Base-by-base conservation (phyloP, 2,797 vertebrate species). In the Pangasius mekongensis region DNA sequence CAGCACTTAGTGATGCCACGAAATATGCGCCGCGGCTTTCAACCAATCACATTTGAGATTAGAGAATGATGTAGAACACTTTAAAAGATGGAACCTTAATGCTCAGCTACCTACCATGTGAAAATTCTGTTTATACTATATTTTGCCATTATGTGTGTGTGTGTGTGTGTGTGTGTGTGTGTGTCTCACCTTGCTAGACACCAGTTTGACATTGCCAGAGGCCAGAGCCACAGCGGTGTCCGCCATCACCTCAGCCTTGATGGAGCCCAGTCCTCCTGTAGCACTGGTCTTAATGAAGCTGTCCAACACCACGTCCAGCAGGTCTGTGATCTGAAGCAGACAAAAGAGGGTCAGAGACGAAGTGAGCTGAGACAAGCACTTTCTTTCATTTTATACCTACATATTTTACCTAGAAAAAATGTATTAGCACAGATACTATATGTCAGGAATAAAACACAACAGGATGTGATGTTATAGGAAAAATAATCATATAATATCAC, bases 231-330 rank as follows among this genome's bases (percentile, higher is more conserved):
- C 99, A 0, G 99, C 98, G 0, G 99, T 99, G 89, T 99, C 99
- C 80, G 98, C 99, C 99, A 99, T 99, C 84, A 99, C 99, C 91
- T 99, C 99, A 2, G 98, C 99, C 92, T 99, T 99, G 93, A 99
- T 98, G 90, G 98, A 99, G 73, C 98, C 98, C 83, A 99, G 92
- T 54, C 99, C 98, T 36, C 99, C 99, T 0, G 99, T 99, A 88
- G 99, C 99, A 85, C 98, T 99, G 71, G 98, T 99, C 95, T 99
- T 99, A 92, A 99, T 99, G 93, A 99, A 99, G 93, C 98, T 99
- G 94, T 99, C 98, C 92, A 99, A 92, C 86, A 99, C 99, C 64
- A 99, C 98, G 67, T 99, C 98, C 87, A 99, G 95, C 85, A 99
- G 96, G 94, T 99, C 98, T 3, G 98, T 99, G 91, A 99, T 99